Evolutionary conservation across 2,113 vertebrate species (phyloP).

Genomic region (Chlorodrepanis virens): DNA sequence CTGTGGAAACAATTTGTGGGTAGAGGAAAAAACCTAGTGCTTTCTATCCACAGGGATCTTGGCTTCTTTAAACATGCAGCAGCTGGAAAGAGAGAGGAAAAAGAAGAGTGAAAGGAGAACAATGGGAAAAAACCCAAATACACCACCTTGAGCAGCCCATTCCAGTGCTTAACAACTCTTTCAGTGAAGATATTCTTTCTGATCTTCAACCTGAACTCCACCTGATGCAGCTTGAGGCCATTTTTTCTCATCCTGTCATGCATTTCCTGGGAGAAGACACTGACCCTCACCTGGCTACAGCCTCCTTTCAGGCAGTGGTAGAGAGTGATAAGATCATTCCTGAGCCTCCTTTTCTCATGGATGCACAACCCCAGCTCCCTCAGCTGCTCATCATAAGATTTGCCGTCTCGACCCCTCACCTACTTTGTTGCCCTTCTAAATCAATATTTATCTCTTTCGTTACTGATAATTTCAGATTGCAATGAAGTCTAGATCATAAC

Average conservation of each 20-base stretch:
- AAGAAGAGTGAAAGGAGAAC: background rate
- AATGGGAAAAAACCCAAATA: background rate
- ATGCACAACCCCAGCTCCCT: background rate
- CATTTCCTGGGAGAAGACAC: background rate
- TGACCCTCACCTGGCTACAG: fast-evolving
- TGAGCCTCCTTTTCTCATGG: background rate
- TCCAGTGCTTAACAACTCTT: background rate
- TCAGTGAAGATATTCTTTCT: background rate
- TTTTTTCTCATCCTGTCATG: background rate
- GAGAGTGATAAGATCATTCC: background rate
- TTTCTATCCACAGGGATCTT: background rate
- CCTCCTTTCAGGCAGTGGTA: background rate
- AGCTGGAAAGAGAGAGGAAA: background rate
- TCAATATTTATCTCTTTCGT: background rate
- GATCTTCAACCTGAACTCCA: background rate
- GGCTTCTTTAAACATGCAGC: background rate
- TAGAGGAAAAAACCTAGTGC: background rate
- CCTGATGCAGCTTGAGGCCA: background rate
- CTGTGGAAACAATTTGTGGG: background rate
- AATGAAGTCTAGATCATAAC: background rate
- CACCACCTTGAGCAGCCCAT: background rate
- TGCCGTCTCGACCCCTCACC: background rate
- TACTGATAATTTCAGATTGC: background rate
- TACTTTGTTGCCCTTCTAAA: background rate
- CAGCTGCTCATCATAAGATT: background rate